Evolutionary conservation across 2,797 vertebrate genomes (phyloP), one percentile per base, ranked within the genome.

Genomic region (Rhodeus uyekii): DNA sequence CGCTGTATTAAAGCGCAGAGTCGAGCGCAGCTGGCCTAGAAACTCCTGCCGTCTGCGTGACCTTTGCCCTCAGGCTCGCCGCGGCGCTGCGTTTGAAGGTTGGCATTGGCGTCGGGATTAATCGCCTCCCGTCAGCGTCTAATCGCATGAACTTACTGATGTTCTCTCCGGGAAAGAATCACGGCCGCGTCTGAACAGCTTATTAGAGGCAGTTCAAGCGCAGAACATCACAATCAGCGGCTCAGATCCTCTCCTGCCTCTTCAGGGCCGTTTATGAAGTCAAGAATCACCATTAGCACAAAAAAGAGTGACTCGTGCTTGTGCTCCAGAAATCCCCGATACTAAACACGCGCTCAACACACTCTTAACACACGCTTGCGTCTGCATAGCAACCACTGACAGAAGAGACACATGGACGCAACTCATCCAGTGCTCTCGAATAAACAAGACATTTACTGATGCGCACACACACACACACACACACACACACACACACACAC

Each of bases 381-480:
- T 36, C 18, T 10, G 32, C 32, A n/a, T 38, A 38, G 61, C 32
- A 36, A 64, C 61, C 18, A 36, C 32, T 36, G 42, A 2, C 1
- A 13, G 9, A 12, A 24, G 34, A 67, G 64, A 53, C 22, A 46
- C 34, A 79, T n/a, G 3, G 48, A 73, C 73, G 24, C 10, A 8
- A 69, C 48, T 2, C 67, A 18, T 75, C 18, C 55, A 29, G 76
- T 64, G 69, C 36, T 72, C 38, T 77, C 58, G 22, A 69, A 87
- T 86, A 38, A 83, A 77, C 77, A 85, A 86, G 82, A 86, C 14
- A 18, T 46, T 46, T 16, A 46, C 44, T 2, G n/a, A n/a, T n/a
- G n/a, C n/a, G n/a, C n/a, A n/a, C 44, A 44, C 44, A 46, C 44
- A 46, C 44, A 46, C 44, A 46, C 44, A 46, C 44, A 46, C 39